Base-by-base conservation (phyloP, 2,113 vertebrate species). In the Mustela lutreola region DNA sequence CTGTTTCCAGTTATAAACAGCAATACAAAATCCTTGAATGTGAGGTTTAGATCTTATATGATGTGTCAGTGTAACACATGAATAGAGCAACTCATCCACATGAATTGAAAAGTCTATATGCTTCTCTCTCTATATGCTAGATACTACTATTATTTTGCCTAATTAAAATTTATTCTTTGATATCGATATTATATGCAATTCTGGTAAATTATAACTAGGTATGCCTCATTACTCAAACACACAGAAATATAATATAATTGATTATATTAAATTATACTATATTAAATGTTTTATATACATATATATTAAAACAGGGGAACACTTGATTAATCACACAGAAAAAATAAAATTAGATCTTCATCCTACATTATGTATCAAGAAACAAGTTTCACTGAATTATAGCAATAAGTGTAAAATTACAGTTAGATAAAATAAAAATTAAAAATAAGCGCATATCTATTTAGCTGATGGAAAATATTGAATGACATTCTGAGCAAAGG, bases 181-280 rank as follows among this genome's bases (percentile, higher is more conserved):
- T 75, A 39, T 67, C 71, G 91, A 18, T 60, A 89, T 89, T n/a
- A 88, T 45, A 96, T 82, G 1, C 76, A 96, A 89, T n/a, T 89
- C 80, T 11, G 90, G 67, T 8, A 95, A 97, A 96, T 76, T 95
- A 71, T 91, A 93, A 86, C 93, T 31, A 2, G 36, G 28, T 75
- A 85, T 92, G 36, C n/a, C 33, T 97, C 76, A 4, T 95, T 98
- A 96, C 16, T 94, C 31, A 84, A 94, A 97, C 53, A 96, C 14
- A 58, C 4, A 0, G 26, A 96, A 56, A 89, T 42, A 3, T 39
- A 42, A 31, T 82, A 7, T 70, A 58, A 87, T 26, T 88, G 22
- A 89, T 42, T 31, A 39, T 8, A 22, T 45, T 4, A 67, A 67
- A 67, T 67, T 63, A 5, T 63, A 63, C 11, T 65, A 16, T 33